Percentiles rank a stretch among this genome's conserved stretches.
phyloP scores from a whole-genome alignment of 2,113 vertebrate genomes.

The Oplegnathus fasciatus region DNA sequence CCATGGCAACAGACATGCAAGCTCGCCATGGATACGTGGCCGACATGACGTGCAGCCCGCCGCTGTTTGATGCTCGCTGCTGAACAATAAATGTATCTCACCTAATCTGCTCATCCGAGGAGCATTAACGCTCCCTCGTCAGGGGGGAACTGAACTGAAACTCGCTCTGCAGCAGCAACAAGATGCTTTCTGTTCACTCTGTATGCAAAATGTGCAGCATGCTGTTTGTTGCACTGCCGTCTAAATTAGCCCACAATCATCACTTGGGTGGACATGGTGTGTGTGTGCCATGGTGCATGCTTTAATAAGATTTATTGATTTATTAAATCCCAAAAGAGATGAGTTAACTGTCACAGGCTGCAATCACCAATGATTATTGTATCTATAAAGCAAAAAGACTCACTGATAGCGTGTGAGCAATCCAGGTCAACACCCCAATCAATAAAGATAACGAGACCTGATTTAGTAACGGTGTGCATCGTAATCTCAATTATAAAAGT shows the following conservation, averaged over 20 bases:
- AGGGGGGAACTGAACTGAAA: slow-evolving; percentile 7
- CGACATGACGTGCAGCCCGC: neutral
- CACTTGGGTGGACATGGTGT: neutral
- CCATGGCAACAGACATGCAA: slow-evolving; percentile 54
- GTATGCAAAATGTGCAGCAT: neutral
- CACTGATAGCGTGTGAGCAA: slow-evolving; percentile 22
- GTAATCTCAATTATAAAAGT: slow-evolving; percentile 26
- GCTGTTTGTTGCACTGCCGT: neutral
- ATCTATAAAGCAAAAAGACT: slow-evolving; percentile 8
- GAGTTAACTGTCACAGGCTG: neutral
- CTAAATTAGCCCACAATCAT: neutral
- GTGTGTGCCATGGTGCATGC: accelerated
- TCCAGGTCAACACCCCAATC: slow-evolving; percentile 49
- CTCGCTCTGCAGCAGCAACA: neutral
- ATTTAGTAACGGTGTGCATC: slow-evolving; percentile 13
- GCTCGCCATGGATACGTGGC: neutral
- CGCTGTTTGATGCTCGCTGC: neutral
- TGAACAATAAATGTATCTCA: slow-evolving; percentile 2
- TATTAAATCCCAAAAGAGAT: neutral
- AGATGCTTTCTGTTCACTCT: neutral
- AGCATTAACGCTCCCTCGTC: neutral
- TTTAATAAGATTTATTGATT: neutral
- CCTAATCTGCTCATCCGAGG: neutral
- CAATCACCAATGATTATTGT: neutral
- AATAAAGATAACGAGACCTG: slow-evolving; percentile 65